These are phyloP conservation scores for Pteropus alecto DNA, from an alignment of 2,113 vertebrate genomes.

Conservation along the genomic window DNA sequence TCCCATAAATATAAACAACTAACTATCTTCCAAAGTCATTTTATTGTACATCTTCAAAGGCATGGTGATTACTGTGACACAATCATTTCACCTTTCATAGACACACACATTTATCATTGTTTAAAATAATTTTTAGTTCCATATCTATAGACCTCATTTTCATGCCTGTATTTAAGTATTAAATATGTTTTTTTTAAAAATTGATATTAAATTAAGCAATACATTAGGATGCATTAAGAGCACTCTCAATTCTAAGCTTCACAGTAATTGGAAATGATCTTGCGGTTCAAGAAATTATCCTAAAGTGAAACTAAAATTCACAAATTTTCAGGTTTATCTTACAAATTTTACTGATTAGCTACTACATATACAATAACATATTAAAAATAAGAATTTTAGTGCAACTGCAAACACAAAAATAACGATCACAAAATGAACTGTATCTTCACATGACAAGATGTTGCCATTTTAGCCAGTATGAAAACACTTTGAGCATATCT, in stretches of 20 bases:
- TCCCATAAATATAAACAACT: slow-evolving; percentile 21
- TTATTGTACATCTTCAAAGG: slow-evolving; percentile 54
- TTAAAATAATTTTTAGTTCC: slow-evolving; percentile 21
- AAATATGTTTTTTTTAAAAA: neutral
- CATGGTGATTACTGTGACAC: slow-evolving; percentile 10
- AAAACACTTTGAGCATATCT: slow-evolving; percentile 42
- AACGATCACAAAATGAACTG: slow-evolving; percentile 63
- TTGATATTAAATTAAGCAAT: slow-evolving; percentile 13
- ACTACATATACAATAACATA: slow-evolving; percentile 51
- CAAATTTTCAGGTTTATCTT: slow-evolving; percentile 44
- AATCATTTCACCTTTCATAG: slow-evolving; percentile 43
- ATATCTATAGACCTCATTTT: neutral
- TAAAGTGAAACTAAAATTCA: slow-evolving; percentile 50
- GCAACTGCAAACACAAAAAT: slow-evolving; percentile 44
- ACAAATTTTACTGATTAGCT: slow-evolving; percentile 47
- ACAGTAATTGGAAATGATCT: slow-evolving; percentile 29
- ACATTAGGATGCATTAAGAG: slow-evolving; percentile 2
- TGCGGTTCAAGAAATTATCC: slow-evolving; percentile 15
- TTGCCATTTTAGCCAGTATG: slow-evolving; percentile 48
- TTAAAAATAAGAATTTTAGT: slow-evolving; percentile 43
- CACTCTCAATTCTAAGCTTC: slow-evolving; percentile 16
- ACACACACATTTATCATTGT: neutral
- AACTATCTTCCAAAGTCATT: slow-evolving; percentile 4
- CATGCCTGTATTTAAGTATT: slow-evolving; percentile 10
- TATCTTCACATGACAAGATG: slow-evolving; percentile 56